Evolutionary conservation across 2,888 invertebrate genomes (phyloP), one percentile per base, ranked within the genome.

Genomic region (Agelastica alni): DNA sequence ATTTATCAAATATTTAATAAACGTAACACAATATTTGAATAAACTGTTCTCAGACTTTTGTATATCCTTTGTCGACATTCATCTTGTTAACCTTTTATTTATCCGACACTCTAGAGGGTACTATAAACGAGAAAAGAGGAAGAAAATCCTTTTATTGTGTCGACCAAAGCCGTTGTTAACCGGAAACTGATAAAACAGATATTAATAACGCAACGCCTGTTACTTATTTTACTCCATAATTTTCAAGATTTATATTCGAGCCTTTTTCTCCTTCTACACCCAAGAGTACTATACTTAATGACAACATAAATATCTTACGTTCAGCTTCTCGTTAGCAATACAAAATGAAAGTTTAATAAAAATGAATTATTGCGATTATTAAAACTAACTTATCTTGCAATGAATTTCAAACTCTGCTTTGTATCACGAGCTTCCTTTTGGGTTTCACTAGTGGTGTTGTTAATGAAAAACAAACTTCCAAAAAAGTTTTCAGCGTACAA

Each of bases 321-420:
- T 49, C 49, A 49, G 49, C 49, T 49, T 26, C 49, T 49, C 49
- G 49, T 49, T 49, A 49, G 49, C 49, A 49, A 32, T 49, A 49
- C 49, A 49, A 49, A 49, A 49, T 49, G 49, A 49, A 49, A 49
- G 41, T 49, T 49, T 49, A 49, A 49, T 49, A 49, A 49, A 49
- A 49, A 41, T 49, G 49, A 49, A 41, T 49, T 49, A 49, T 49
- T 49, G 42, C 49, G 49, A 49, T 41, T 49, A 49, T 49, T 49
- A 49, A 49, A 49, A 49, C 49, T 49, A 49, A 49, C 31, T 49
- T 49, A 49, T 49, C 41, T 31, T 16, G 41, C 41, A 32, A 49
- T 49, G 49, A 37, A 49, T 49, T 32, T 12, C 22, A 14, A 41
- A 39, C 18, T 14, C 32, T 10, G 13, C 39, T 37, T 39, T 39